Base-by-base conservation (phyloP, 2,113 vertebrate genomes). In the Archocentrus centrarchus region DNA sequence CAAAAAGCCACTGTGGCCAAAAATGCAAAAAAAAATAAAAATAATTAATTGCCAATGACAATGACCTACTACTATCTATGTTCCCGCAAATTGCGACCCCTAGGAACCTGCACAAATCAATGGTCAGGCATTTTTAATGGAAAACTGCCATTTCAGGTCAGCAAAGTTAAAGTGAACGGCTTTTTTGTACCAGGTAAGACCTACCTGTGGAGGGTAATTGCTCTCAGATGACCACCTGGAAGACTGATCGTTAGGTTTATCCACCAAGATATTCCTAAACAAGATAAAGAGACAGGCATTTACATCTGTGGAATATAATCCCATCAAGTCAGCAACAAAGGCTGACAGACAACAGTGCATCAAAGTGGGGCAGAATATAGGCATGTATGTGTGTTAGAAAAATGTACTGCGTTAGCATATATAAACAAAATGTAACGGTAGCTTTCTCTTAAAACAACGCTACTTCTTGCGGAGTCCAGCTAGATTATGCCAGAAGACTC, bases 171-270 rank as follows among this genome's bases (percentile, higher is more conserved):
- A 53, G 3, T 5, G 22, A 22, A 18, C 4, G 14, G 10, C 3
- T 22, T 15, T 30, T 80, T 3, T 22, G 2, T 44, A 77, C 22
- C 53, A 47, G 24, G 47, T 37, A 3, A 7, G 2, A 70, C 83
- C 77, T 88, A 99, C 98, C 97, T 99, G 98, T 57, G 98, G 98
- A 91, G 98, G 98, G 66, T 99, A 99, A 94, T 99, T 99, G 94
- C 98, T 99, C 93, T 99, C 98, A 78, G 98, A 99, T 82, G 98
- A 99, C 98, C 98, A 99, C 82, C 98, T 96, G 85, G 98, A 99
- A 89, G 98, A 99, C 18, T 99, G 98, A 93, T 99, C 98, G 77
- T 97, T 99, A 75, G 98, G 98, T 92, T 98, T 99, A 94, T 99
- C 98, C 93, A 98, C 97, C 96, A 99, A 97, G 96, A 99, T 99